Conservation (phyloP, 2,888 invertebrate species). For the Drosophila austrosaltans region DNA sequence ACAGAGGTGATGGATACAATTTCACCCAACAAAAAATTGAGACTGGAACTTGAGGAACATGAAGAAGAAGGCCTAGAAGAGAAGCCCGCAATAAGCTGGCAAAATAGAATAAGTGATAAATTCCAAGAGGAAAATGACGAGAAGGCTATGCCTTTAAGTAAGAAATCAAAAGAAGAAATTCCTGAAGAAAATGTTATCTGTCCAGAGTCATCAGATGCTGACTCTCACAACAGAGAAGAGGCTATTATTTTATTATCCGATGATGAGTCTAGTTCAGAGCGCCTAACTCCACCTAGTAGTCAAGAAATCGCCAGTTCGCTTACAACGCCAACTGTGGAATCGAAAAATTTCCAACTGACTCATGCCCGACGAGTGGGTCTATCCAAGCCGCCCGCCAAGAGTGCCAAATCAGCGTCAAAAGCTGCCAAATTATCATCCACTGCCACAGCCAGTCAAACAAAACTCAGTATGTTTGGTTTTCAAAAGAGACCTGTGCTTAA, state of each 20-base stretch:
- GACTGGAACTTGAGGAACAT: conserved; percentile 5
- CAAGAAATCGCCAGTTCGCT: conserved; percentile 31
- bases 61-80: neutral
- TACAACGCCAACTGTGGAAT: conserved; percentile 1
- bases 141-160: neutral
- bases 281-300: conserved; percentile 34
- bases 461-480: conserved; percentile 88
- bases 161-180: neutral
- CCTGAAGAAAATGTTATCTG: neutral
- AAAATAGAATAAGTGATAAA: neutral
- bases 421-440: conserved; percentile 21
- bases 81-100: neutral
- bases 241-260: conserved; percentile 55
- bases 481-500: conserved; percentile 85
- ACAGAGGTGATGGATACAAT: neutral
- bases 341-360: conserved; percentile 32
- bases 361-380: conserved; percentile 63
- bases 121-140: neutral
- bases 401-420: conserved; percentile 26
- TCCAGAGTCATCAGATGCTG: neutral
- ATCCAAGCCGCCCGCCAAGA: conserved; percentile 53
- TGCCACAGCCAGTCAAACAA: conserved; percentile 84
- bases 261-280: conserved; percentile 42
- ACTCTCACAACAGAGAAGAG: conserved; percentile 31
- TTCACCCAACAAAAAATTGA: conserved; percentile 16